Evolutionary conservation across 1,140 invertebrate genomes (phyloP).

Genomic region (Danaus plexippus): DNA sequence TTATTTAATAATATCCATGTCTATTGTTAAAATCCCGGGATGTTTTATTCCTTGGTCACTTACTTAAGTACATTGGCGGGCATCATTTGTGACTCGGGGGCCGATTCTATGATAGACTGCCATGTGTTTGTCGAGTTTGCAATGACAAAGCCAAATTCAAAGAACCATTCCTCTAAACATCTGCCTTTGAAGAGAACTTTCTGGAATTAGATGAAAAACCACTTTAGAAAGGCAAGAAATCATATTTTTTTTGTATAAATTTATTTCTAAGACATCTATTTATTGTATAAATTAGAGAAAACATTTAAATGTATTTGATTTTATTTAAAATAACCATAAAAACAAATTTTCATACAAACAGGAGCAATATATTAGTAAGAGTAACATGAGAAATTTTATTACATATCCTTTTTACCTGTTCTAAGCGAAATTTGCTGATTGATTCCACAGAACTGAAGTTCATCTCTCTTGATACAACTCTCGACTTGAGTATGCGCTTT

Average conservation of each 20-base stretch:
- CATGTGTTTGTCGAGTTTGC: slow-evolving; percentile 99
- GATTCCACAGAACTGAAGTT: slow-evolving; percentile 98
- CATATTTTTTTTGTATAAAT: too few species aligned
- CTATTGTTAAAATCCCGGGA: too few species aligned
- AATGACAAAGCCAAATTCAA: slow-evolving; percentile 99
- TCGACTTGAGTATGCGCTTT: slow-evolving; percentile 95
- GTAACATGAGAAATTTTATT: not conserved
- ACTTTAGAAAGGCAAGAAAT: too few species aligned
- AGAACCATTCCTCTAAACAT: slow-evolving; percentile 97
- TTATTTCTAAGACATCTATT: too few species aligned
- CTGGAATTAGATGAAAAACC: slow-evolving; percentile 40
- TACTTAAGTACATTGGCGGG: slow-evolving; percentile 94
- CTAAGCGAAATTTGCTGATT: slow-evolving; percentile 97
- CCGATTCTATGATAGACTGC: slow-evolving; percentile 98
- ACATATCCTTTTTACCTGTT: slow-evolving; percentile 79
- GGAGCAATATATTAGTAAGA: slow-evolving; percentile 5
- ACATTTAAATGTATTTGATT: too few species aligned
- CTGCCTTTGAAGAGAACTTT: slow-evolving; percentile 84
- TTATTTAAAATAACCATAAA: too few species aligned
- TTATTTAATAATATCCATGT: too few species aligned
- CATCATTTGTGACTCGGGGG: slow-evolving; percentile 99
- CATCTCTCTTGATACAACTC: slow-evolving; percentile 96
- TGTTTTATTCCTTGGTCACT: slow-evolving; percentile 18
- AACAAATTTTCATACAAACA: slow-evolving; percentile 26
- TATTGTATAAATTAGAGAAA: too few species aligned